These are phyloP conservation scores for Xestia xanthographa DNA, from an alignment of 2,888 invertebrate genomes.

Conservation along the genomic window DNA sequence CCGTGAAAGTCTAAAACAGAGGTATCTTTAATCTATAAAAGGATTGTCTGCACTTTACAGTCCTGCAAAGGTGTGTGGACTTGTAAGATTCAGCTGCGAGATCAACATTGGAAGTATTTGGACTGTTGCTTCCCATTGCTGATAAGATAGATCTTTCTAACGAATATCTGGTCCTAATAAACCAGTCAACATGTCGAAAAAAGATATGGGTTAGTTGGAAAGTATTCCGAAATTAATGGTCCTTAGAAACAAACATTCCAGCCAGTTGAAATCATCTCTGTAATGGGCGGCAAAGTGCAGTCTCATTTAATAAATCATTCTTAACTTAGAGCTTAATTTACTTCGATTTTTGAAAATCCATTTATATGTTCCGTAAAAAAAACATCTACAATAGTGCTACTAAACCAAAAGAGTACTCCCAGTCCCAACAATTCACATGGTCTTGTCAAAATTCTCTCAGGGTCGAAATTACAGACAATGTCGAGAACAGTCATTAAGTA, in stretches of 20 bases:
- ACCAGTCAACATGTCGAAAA: neutral
- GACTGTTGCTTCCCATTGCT: neutral
- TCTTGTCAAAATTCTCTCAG: constrained; percentile 54
- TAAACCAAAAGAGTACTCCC: neutral
- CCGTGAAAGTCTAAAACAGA: no score
- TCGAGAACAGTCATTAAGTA: constrained; percentile 35
- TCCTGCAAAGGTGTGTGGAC: neutral
- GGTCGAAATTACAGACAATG: constrained; percentile 42
- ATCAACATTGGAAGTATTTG: neutral
- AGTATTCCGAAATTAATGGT: no score
- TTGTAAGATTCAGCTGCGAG: neutral
- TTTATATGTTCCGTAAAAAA: neutral
- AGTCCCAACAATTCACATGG: constrained; percentile 36
- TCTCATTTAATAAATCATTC: neutral
- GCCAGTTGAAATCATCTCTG: neutral
- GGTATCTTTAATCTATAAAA: neutral
- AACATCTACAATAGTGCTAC: neutral
- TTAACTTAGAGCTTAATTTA: constrained; percentile 10
- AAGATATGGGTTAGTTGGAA: no score
- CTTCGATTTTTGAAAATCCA: constrained; percentile 9
- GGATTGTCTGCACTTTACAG: neutral
- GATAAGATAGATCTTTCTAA: neutral
- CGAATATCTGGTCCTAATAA: neutral
- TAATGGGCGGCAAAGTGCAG: constrained; percentile 1
- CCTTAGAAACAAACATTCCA: neutral